Base-by-base conservation (phyloP, 1,140 invertebrate species). In the Phenacoccus solenopsis region DNA sequence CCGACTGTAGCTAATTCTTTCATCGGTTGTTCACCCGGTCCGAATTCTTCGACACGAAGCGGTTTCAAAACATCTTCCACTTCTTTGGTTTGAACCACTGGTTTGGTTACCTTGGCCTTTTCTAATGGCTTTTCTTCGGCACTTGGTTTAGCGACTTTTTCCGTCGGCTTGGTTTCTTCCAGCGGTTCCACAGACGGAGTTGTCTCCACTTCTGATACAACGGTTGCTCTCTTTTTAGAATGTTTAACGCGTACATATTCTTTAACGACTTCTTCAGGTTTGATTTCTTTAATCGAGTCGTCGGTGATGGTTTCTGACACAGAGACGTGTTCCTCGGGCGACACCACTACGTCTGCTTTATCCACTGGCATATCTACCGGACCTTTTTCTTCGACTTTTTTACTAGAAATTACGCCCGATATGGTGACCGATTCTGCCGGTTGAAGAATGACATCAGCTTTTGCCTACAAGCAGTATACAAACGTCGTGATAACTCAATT, bases 1-100 rank as follows among this genome's bases (percentile, higher is more conserved):
- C 89, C 88, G 71, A 93, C 89, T 57, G 88, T 89, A 1, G 90
- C 90, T 30, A 93, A 79, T 81, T 93, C 90, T 70, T 87, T 78
- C 59, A 93, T 79, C 1, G 90, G 89, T 25, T 82, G 83, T 79
- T 91, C 86, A 20, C 88, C 90, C 13, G 86, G 84, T 0, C 89
- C 89, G 79, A 93, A 92, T 74, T 91, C 88, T 74, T 85, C 87
- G 0, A 84, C 87, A 72, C 87, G 85, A 7, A 91, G 82, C 0
- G 86, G 80, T 74, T 91, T 84, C 72, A 92, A 81, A 25, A 89
- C 80, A 78, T 90, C 85, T 73, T 88, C 85, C 21, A 92, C 85
- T 79, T 91, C 88, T 49, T 32, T 32, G 0, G 68, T 32, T 57
- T 56, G 49, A 9, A 49, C 57, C 0, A 59, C 25, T 0, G 70